Conservation (phyloP, 2,888 invertebrate genomes). For the Acholoe squamosa region DNA sequence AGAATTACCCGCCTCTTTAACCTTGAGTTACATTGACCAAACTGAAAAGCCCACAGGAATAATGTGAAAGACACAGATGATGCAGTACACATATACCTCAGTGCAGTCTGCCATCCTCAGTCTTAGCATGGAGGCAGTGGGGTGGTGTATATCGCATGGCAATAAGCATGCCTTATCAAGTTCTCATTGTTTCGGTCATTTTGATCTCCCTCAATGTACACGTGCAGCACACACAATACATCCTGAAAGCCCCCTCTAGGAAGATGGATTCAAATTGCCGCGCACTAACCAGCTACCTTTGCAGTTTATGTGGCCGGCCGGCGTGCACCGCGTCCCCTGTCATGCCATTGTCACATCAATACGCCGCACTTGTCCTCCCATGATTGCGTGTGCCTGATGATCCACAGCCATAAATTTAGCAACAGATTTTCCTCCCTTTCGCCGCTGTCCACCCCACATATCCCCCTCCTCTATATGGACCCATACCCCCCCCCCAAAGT, state of each 20-base stretch:
- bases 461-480: not conserved
- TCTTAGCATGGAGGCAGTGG: too few relatives aligned
- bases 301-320: slow-evolving; percentile 49
- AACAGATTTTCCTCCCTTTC: slow-evolving; percentile 41
- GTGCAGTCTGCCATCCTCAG: too few relatives aligned
- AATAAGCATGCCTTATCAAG: not conserved
- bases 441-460: slow-evolving; percentile 7
- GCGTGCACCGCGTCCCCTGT: not conserved
- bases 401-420: slow-evolving; percentile 58
- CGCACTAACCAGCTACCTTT: slow-evolving; percentile 42
- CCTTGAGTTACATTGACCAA: too few relatives aligned
- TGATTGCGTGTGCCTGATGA: slow-evolving; percentile 57
- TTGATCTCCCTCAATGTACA: slow-evolving; percentile 54
- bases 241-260: slow-evolving; percentile 28
- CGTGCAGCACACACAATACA: not conserved
- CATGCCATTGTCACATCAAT: slow-evolving; percentile 62
- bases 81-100: too few relatives aligned
- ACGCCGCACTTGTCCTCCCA: slow-evolving; percentile 47
- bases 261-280: slow-evolving; percentile 58
- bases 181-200: slow-evolving; percentile 27
- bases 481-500: not conserved
- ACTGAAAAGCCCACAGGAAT: too few relatives aligned
- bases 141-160: too few relatives aligned
- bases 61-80: too few relatives aligned
- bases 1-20: too few relatives aligned